Conservation (phyloP, 2,113 vertebrate genomes). For the Sardina pilchardus region DNA sequence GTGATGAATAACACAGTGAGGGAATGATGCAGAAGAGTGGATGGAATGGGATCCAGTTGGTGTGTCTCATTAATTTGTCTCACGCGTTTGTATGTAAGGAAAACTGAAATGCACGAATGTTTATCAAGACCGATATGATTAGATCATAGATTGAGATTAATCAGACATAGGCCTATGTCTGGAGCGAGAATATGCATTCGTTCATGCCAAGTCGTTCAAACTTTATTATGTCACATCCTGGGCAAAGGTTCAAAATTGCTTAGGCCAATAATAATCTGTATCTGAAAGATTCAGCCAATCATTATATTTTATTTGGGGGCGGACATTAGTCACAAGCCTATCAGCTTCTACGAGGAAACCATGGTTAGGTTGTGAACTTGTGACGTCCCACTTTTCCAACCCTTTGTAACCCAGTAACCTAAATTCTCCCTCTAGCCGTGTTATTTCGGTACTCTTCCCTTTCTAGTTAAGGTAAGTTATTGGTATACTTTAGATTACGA, state of each 20-base stretch:
- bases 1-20: no score
- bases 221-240: neutral
- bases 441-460: neutral
- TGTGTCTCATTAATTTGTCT: no score
- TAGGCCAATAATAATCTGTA: neutral
- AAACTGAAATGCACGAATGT: no score
- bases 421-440: neutral
- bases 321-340: neutral
- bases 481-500: neutral
- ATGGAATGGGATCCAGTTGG: no score
- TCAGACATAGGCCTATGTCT: no score
- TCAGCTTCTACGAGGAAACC: neutral
- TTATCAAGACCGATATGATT: no score
- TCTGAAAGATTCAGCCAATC: neutral
- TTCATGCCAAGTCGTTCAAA: neutral
- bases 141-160: no score
- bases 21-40: no score
- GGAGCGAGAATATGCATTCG: no score
- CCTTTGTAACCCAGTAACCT: conserved; percentile 7
- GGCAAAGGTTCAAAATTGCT: neutral
- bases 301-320: neutral
- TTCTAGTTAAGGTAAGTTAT: neutral
- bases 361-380: neutral
- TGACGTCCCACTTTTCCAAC: neutral
- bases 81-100: no score